Conservation (phyloP, 2,888 invertebrate genomes). For the Caenorhabditis uteleia region DNA sequence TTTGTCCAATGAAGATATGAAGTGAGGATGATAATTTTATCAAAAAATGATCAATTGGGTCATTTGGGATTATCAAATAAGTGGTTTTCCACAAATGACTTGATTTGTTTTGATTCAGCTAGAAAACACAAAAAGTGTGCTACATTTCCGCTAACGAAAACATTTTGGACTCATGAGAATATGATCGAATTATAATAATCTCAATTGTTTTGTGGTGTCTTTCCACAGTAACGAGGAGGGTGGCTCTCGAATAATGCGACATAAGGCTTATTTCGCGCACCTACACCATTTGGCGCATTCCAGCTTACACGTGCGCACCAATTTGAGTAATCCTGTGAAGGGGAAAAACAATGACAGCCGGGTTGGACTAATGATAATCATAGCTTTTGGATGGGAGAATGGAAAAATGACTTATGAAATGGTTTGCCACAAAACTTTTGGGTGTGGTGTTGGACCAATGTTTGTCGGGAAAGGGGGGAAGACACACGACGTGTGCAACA, state of each 20-base stretch:
- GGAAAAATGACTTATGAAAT: background rate
- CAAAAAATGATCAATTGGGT: no score
- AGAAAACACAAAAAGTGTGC: no score
- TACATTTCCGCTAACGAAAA: no score
- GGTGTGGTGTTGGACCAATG: constrained; percentile 7
- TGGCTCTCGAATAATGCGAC: constrained; percentile 21
- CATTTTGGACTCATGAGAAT: no score
- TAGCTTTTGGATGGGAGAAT: background rate
- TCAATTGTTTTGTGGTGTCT: background rate
- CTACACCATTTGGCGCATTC: constrained; percentile 42
- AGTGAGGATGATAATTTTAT: no score
- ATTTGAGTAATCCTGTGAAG: background rate
- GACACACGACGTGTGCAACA: constrained; percentile 31
- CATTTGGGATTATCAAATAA: no score
- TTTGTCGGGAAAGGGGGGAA: constrained; percentile 17
- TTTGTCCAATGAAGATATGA: no score
- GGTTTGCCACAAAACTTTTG: background rate
- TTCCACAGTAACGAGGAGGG: background rate
- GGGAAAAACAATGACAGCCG: no score
- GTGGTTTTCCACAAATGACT: constrained; percentile 1
- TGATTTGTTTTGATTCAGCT: constrained; percentile 8
- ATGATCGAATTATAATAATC: no score
- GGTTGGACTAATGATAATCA: background rate
- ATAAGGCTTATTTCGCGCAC: constrained; percentile 16
- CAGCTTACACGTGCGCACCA: constrained; percentile 10